Conservation (phyloP, 2,888 invertebrate species). For the Apomyelois bistriatella region DNA sequence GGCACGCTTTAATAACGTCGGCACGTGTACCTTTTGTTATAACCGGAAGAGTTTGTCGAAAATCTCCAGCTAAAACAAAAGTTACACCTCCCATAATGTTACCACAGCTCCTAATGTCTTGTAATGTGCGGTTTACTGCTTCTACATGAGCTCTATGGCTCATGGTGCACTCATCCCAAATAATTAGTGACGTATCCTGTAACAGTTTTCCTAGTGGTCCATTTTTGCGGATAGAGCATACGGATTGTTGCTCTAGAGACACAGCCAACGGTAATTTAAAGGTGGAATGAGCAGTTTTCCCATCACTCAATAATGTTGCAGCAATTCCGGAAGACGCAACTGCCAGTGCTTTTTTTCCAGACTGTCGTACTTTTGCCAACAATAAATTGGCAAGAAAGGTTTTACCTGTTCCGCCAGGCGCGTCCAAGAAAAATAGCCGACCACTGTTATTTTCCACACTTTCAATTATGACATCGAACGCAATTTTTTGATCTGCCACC, state of each 20-base stretch:
- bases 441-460: neutral
- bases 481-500: conserved; percentile 26
- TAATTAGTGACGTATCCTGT: neutral
- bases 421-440: neutral
- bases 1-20: neutral
- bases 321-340: conserved; percentile 26
- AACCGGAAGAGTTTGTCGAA: conserved; percentile 17
- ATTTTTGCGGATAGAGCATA: neutral
- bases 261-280: conserved; percentile 27
- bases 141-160: neutral
- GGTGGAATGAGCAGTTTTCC: conserved; percentile 35
- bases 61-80: conserved; percentile 9
- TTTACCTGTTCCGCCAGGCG: no score
- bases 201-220: neutral
- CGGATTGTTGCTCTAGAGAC: neutral
- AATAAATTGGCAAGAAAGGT: no score
- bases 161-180: conserved; percentile 12
- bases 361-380: neutral
- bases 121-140: neutral
- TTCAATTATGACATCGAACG: conserved; percentile 28
- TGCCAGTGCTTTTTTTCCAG: neutral
- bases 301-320: conserved; percentile 30
- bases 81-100: neutral
- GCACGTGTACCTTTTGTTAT: neutral
- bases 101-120: neutral